These are phyloP conservation scores for Charaxes varanes DNA, from an alignment of 1,140 invertebrate genomes.

Conservation along the genomic window DNA sequence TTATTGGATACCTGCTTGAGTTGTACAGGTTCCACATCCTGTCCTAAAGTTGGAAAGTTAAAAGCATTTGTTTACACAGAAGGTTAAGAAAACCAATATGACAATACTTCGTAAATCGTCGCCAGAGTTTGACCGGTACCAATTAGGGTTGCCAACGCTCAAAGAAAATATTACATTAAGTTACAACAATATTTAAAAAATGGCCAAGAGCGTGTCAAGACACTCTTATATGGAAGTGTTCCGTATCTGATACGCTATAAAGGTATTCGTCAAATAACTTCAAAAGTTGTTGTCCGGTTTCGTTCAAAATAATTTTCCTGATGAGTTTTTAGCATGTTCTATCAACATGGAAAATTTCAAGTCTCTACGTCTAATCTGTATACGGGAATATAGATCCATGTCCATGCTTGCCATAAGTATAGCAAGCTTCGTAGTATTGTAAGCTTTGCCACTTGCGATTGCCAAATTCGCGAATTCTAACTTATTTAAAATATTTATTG, in stretches of 20 bases:
- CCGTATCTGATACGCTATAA: too few species aligned
- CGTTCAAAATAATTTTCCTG: too few species aligned
- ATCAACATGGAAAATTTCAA: too few species aligned
- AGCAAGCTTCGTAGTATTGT: not conserved
- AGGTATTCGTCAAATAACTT: too few species aligned
- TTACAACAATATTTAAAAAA: too few species aligned
- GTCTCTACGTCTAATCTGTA: too few species aligned
- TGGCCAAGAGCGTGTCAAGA: too few species aligned
- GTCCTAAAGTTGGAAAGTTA: slow-evolving; percentile 12
- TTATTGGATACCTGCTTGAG: slow-evolving; percentile 3
- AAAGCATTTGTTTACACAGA: slow-evolving; percentile 48
- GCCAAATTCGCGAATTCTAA: slow-evolving; percentile 24
- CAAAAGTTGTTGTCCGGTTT: too few species aligned
- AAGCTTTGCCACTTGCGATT: slow-evolving; percentile 24
- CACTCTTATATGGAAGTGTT: too few species aligned
- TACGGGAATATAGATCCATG: not conserved
- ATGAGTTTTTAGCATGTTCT: too few species aligned
- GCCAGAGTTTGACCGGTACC: slow-evolving; percentile 16
- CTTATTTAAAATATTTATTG: slow-evolving; percentile 5
- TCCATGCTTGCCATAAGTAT: not conserved
- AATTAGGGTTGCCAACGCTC: not conserved
- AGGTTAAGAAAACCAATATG: slow-evolving; percentile 43
- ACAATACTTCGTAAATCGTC: slow-evolving; percentile 65
- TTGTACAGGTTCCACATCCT: slow-evolving; percentile 2
- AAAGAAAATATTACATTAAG: not conserved